These are phyloP conservation scores for Pampus argenteus DNA, from an alignment of 2,797 vertebrate species.

Conservation along the genomic window DNA sequence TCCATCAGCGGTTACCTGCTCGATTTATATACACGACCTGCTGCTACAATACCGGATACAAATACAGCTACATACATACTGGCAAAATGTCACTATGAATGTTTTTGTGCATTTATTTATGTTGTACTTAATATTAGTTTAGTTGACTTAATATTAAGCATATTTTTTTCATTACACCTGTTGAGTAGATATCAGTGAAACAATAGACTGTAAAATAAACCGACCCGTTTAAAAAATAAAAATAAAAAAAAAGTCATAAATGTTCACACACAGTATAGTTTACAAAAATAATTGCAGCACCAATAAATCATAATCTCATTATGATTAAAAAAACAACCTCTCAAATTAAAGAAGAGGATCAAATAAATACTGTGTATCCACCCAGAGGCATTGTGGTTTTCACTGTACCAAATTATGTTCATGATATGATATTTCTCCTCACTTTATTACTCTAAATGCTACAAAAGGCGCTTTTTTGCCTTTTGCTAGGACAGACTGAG, in stretches of 20 bases:
- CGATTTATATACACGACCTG: conserved; percentile 3
- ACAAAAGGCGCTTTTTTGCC: conserved; percentile 45
- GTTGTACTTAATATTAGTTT: neutral
- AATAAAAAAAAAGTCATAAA: conserved; percentile 22
- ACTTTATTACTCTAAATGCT: conserved; percentile 38
- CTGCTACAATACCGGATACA: conserved; percentile 21
- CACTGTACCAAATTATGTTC: conserved; percentile 43
- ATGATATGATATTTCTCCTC: conserved; percentile 39
- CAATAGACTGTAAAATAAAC: conserved; percentile 64
- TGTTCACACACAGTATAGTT: conserved; percentile 63
- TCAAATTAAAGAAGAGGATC: conserved; percentile 43
- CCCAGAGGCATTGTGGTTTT: conserved; percentile 74
- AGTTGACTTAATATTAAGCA: neutral
- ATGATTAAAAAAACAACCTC: conserved; percentile 62
- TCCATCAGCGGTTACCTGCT: conserved; percentile 3
- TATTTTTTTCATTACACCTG: neutral
- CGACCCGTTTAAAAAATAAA: conserved; percentile 34
- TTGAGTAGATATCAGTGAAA: conserved; percentile 59
- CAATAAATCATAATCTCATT: conserved; percentile 82
- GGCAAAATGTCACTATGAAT: conserved; percentile 38
- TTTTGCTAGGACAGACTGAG: conserved; percentile 34
- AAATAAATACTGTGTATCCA: conserved; percentile 67
- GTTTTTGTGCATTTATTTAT: neutral
- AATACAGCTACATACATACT: neutral
- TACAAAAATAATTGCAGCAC: conserved; percentile 87